These are phyloP conservation scores for Carassius carassius DNA, from an alignment of 2,113 vertebrate genomes.

Conservation along the genomic window DNA sequence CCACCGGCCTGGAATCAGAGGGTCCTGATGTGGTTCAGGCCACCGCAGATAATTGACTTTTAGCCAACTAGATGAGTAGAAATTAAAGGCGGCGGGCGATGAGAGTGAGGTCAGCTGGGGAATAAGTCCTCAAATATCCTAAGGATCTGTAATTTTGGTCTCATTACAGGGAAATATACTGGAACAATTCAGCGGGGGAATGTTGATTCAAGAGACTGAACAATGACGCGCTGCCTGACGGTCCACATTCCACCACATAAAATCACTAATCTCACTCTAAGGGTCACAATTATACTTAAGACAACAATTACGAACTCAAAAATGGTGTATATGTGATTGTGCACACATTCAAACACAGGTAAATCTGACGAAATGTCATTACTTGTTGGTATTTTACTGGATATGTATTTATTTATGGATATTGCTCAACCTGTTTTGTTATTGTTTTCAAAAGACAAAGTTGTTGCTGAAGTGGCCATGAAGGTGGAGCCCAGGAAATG, in stretches of 20 bases:
- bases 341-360: too few relatives aligned
- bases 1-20: background rate
- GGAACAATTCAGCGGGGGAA: background rate
- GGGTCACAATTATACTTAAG: background rate
- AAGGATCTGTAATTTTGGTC: background rate
- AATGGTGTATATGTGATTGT: too few relatives aligned
- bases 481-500: too few relatives aligned
- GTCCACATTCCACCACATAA: slow-evolving; percentile 7
- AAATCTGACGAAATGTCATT: too few relatives aligned
- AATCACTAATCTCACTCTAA: background rate
- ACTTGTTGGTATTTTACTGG: too few relatives aligned
- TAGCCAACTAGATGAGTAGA: background rate
- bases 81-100: background rate
- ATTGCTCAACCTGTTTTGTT: background rate
- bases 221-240: background rate
- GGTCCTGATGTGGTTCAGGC: background rate
- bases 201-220: slow-evolving; percentile 4
- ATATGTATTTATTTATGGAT: background rate
- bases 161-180: slow-evolving; percentile 1
- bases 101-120: background rate
- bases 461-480: too few relatives aligned
- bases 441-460: background rate
- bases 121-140: background rate
- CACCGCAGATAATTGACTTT: background rate
- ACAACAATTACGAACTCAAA: background rate